A percentile compares a stretch with the other conserved stretches of the same genome.
Conservation (phyloP, 1,140 invertebrate species). For the Manduca sexta region DNA sequence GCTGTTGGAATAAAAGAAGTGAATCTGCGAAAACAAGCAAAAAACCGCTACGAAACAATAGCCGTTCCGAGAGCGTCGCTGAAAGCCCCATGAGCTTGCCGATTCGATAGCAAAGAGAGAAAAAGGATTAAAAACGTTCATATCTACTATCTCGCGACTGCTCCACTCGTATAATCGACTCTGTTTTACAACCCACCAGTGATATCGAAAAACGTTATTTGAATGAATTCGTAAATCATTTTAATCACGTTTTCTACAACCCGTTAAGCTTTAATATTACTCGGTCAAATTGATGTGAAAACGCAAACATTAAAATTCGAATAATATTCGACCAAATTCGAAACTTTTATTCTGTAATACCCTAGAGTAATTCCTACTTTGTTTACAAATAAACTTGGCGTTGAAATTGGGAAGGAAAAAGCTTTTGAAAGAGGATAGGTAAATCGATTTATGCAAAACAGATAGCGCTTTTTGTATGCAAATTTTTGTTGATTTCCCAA, state of each 20-base stretch:
- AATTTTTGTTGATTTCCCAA: slow-evolving; percentile 65
- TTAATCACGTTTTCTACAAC: no score
- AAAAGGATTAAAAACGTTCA: slow-evolving; percentile 31
- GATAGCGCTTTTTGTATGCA: slow-evolving; percentile 67
- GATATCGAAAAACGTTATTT: no score
- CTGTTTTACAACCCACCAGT: background rate
- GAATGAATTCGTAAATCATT: no score
- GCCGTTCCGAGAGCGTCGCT: slow-evolving; percentile 29
- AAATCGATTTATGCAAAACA: slow-evolving; percentile 70
- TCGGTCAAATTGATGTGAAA: no score
- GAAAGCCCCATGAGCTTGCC: slow-evolving; percentile 38
- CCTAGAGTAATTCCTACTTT: slow-evolving; percentile 65
- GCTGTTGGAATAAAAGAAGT: slow-evolving; percentile 22
- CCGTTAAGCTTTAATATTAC: no score
- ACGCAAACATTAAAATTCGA: slow-evolving; percentile 26
- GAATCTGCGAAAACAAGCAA: slow-evolving; percentile 22
- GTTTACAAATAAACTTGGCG: slow-evolving; percentile 67
- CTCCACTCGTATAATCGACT: slow-evolving; percentile 6
- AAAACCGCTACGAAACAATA: slow-evolving; percentile 36
- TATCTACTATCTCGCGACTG: slow-evolving; percentile 10
- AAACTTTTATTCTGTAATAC: slow-evolving; percentile 66
- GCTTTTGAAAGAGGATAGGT: slow-evolving; percentile 63
- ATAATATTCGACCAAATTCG: slow-evolving; percentile 31
- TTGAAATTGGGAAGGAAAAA: slow-evolving; percentile 61
- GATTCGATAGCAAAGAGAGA: slow-evolving; percentile 36